These are phyloP conservation scores for Hyposmocoma kahamanoa DNA, from an alignment of 1,140 invertebrate genomes.

Conservation along the genomic window DNA sequence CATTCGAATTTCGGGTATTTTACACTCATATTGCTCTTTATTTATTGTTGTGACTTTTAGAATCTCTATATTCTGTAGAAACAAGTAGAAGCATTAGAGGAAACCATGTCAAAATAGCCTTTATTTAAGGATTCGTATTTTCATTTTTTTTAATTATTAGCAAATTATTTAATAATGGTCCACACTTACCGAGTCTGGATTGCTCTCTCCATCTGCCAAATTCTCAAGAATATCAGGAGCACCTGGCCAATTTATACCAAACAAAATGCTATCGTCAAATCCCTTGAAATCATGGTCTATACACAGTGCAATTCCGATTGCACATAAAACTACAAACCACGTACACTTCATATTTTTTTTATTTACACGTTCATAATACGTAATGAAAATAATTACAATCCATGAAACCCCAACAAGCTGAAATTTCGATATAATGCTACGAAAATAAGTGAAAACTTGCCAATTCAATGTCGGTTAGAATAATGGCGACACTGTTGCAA, in stretches of 20 bases:
- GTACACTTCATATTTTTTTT: slow-evolving; percentile 21
- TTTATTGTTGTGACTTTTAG: slow-evolving; percentile 77
- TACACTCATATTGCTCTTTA: slow-evolving; percentile 84
- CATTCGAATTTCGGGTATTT: slow-evolving; percentile 80
- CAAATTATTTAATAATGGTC: too few species aligned
- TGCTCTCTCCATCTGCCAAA: slow-evolving; percentile 33
- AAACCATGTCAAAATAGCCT: too few species aligned
- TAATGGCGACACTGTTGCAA: too few species aligned
- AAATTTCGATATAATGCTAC: background rate
- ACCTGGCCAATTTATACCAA: slow-evolving; percentile 88
- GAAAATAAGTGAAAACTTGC: too few species aligned
- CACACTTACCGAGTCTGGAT: too few species aligned
- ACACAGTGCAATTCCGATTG: slow-evolving; percentile 30
- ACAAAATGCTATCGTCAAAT: slow-evolving; percentile 88
- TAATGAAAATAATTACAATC: background rate
- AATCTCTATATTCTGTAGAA: slow-evolving; percentile 59
- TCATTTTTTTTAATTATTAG: too few species aligned
- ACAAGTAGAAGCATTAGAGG: slow-evolving; percentile 19
- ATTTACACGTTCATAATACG: slow-evolving; percentile 7
- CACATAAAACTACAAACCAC: slow-evolving; percentile 28
- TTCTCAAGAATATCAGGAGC: slow-evolving; percentile 63
- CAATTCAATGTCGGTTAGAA: too few species aligned
- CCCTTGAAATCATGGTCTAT: slow-evolving; percentile 78
- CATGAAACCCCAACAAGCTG: background rate
- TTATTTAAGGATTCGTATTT: too few species aligned